phyloP scores from a whole-genome alignment of 2,797 vertebrate genomes.

The Artibeus jamaicensis region DNA sequence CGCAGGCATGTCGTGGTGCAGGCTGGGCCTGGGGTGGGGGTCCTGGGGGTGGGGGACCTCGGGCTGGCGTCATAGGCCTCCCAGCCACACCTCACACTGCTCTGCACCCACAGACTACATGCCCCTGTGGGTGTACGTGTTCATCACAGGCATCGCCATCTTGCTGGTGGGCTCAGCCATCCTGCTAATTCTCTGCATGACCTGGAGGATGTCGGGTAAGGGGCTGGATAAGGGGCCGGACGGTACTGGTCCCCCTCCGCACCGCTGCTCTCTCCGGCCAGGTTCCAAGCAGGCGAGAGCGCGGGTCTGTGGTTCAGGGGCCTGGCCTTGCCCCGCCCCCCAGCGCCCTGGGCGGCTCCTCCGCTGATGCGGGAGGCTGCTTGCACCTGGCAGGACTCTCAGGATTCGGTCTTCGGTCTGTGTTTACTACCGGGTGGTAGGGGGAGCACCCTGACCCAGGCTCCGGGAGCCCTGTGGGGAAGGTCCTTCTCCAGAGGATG shows the following conservation, averaged over 20 bases:
- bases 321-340: background rate
- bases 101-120: constrained; percentile 67
- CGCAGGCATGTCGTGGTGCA: background rate
- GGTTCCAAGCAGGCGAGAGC: background rate
- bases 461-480: fast-evolving
- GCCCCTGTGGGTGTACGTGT: constrained; percentile 78
- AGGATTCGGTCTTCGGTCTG: too few species aligned
- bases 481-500: background rate
- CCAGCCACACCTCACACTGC: background rate
- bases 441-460: too few species aligned
- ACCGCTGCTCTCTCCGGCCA: background rate
- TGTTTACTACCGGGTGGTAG: background rate
- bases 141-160: constrained; percentile 77
- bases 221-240: constrained; percentile 62
- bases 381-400: background rate
- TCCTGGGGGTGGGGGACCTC: background rate
- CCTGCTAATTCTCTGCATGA: constrained; percentile 77
- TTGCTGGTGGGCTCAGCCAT: constrained; percentile 82
- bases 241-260: background rate
- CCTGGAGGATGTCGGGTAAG: constrained; percentile 80
- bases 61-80: background rate
- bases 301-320: background rate
- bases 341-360: background rate
- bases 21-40: background rate
- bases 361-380: background rate